These are phyloP conservation scores for Nasonovia ribisnigri DNA, from an alignment of 2,888 invertebrate species.

Conservation along the genomic window DNA sequence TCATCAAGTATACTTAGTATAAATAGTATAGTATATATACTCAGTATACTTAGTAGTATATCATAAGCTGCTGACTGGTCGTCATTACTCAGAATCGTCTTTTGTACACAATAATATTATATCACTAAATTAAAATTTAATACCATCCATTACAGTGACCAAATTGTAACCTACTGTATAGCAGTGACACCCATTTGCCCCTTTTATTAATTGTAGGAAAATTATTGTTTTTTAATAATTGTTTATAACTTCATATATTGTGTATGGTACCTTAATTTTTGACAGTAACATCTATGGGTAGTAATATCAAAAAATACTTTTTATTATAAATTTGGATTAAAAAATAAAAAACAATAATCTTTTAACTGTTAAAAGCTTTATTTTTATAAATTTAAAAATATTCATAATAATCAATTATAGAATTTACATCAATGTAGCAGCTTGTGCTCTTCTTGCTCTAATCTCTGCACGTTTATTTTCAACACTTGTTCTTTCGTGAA, in stretches of 20 bases:
- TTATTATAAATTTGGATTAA: no score
- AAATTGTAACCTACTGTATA: no score
- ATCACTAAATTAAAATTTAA: no score
- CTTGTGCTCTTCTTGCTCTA: constrained; percentile 64
- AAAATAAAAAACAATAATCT: background rate
- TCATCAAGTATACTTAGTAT: no score
- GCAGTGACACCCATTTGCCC: no score
- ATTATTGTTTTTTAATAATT: background rate
- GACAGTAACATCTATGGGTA: background rate
- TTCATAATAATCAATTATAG: background rate
- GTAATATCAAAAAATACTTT: background rate
- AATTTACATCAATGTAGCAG: constrained; percentile 47
- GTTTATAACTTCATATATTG: background rate
- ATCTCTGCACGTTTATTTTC: constrained; percentile 65
- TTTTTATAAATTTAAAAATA: constrained; percentile 12
- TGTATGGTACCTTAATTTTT: background rate
- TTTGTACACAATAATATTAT: no score
- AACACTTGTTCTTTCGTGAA: constrained; percentile 63
- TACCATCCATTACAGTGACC: no score
- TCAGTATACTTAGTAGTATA: no score
- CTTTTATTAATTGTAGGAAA: background rate
- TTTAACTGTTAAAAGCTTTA: constrained; percentile 4
- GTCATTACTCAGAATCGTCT: no score
- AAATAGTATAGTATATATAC: no score
- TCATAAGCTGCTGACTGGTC: no score